These are phyloP conservation scores for Drosophila pachea DNA, from an alignment of 1,140 invertebrate genomes.

Conservation along the genomic window DNA sequence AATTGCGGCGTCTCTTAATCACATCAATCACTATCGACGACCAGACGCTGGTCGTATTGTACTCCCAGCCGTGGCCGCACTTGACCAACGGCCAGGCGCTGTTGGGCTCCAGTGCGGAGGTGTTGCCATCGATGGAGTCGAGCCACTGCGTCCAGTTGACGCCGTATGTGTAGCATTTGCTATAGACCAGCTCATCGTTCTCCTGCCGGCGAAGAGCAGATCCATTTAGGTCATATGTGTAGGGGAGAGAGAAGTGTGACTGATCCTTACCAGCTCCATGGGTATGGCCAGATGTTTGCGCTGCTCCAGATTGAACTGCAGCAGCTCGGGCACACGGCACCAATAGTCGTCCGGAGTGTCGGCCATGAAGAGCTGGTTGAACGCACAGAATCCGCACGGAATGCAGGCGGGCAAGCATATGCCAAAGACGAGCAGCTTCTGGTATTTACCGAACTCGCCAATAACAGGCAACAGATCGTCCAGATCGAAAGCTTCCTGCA, in stretches of 20 bases:
- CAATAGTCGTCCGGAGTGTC: conserved; percentile 87
- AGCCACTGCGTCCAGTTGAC: conserved; percentile 85
- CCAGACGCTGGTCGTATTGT: conserved; percentile 83
- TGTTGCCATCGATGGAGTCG: conserved; percentile 48
- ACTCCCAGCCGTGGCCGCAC: conserved; percentile 90
- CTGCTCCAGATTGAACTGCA: conserved; percentile 81
- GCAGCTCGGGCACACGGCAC: conserved; percentile 86
- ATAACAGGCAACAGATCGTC: conserved; percentile 91
- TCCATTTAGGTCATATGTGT: neutral
- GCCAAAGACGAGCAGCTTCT: conserved; percentile 90
- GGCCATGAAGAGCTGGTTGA: conserved; percentile 93
- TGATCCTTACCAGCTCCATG: conserved; percentile 71
- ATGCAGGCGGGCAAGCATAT: conserved; percentile 92
- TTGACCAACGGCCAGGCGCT: conserved; percentile 82
- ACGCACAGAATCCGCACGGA: conserved; percentile 93
- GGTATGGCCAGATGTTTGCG: conserved; percentile 85
- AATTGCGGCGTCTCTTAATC: conserved; percentile 44
- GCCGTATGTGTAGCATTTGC: conserved; percentile 84
- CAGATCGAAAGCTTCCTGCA: conserved; percentile 84
- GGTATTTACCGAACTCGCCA: conserved; percentile 92
- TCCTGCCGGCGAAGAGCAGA: conserved; percentile 50
- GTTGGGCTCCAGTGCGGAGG: conserved; percentile 79
- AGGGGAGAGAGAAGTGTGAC: neutral
- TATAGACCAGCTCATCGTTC: conserved; percentile 80
- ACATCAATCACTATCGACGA: conserved; percentile 92